phyloP scores from a whole-genome alignment of 1,140 invertebrate species.

The Bombus cullumanus region DNA sequence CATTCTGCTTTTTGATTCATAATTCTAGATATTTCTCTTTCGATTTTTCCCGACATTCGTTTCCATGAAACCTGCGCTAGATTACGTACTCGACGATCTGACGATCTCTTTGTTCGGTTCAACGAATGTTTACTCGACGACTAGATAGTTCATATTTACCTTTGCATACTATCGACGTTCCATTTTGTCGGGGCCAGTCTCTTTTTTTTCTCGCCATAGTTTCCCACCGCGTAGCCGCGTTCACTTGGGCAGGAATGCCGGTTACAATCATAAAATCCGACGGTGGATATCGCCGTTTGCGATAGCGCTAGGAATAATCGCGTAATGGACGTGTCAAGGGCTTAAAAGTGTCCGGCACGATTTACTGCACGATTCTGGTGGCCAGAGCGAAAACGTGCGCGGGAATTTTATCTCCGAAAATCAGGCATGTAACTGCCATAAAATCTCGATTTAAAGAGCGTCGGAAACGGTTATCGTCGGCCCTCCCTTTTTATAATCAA shows the following conservation, averaged over 20 bases:
- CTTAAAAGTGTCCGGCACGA: constrained; percentile 47
- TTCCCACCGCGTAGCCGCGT: background rate
- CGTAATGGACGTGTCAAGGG: constrained; percentile 54
- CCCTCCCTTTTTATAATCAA: constrained; percentile 42
- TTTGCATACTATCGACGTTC: constrained; percentile 9
- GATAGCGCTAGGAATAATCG: constrained; percentile 45
- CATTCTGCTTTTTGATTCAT: background rate
- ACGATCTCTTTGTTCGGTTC: background rate
- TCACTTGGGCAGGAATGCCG: background rate
- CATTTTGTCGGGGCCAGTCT: background rate
- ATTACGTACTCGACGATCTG: background rate
- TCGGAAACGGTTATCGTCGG: constrained; percentile 41
- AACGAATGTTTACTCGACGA: background rate
- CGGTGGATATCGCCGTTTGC: constrained; percentile 32
- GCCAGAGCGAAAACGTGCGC: constrained; percentile 23
- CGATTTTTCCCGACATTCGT: background rate
- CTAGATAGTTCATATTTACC: background rate
- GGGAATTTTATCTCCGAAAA: constrained; percentile 52
- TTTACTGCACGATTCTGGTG: constrained; percentile 37
- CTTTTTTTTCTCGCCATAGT: background rate
- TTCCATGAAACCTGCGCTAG: background rate
- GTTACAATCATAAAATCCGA: constrained; percentile 53
- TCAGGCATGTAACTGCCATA: constrained; percentile 40
- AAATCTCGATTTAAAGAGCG: constrained; percentile 48
- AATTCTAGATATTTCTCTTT: background rate